Conservation (phyloP, 2,797 vertebrate species). For the Notolepis coatsorum region DNA sequence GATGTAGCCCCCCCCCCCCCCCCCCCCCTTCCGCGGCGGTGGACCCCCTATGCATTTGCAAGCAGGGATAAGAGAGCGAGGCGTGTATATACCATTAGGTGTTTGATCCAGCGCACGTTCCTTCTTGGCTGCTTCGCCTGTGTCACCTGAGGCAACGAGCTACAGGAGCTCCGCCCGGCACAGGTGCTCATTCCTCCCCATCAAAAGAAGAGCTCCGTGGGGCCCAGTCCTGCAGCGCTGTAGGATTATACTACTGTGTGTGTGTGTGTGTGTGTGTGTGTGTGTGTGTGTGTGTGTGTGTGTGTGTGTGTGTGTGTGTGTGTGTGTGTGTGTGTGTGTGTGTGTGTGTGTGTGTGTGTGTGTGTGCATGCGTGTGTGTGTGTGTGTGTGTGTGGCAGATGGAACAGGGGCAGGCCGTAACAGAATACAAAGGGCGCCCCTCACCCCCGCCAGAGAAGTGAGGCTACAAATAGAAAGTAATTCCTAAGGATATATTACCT, state of each 20-base stretch:
- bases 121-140: conserved; percentile 51
- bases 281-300: conserved; percentile 20
- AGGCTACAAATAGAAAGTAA: conserved; percentile 49
- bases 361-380: conserved; percentile 19
- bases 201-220: conserved; percentile 56
- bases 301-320: conserved; percentile 10
- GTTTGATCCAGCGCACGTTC: conserved; percentile 49
- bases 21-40: conserved; percentile 52
- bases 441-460: conserved; percentile 49
- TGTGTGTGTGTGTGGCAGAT: conserved; percentile 17
- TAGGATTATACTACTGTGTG: not conserved
- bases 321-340: conserved; percentile 5
- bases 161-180: conserved; percentile 40
- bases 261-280: conserved; percentile 4
- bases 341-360: conserved; percentile 10
- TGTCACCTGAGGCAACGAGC: conserved; percentile 65
- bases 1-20: conserved; percentile 9
- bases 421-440: conserved; percentile 46
- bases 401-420: conserved; percentile 59
- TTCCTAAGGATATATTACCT: conserved; percentile 34
- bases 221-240: not conserved
- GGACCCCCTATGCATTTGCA: conserved; percentile 30
- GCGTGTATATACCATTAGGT: conserved; percentile 45
- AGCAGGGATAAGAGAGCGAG: conserved; percentile 15
- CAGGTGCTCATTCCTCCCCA: conserved; percentile 71